Evolutionary conservation across 2,113 vertebrate species (phyloP), one percentile per base, ranked within the genome.

Genomic region (Astur gentilis): DNA sequence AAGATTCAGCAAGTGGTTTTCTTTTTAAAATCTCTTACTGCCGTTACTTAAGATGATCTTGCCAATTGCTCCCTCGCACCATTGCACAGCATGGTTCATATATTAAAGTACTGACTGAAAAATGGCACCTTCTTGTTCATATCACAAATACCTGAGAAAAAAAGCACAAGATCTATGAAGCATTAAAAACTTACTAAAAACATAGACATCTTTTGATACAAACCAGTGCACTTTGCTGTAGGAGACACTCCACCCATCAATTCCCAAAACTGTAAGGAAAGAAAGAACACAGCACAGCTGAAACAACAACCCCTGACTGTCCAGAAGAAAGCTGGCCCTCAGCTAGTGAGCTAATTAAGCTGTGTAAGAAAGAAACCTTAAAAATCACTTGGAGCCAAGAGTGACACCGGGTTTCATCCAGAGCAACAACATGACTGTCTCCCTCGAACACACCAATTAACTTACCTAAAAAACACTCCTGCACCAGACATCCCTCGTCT

Each of bases 381-480:
- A 58, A 38, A 73, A 80, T 34, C 42, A 29, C 54, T 58, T 45
- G 31, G 11, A 73, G 38, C 17, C 11, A 11, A 55, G 16, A 40
- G 36, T 38, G 60, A 54, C 29, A 29, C 22, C 0, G 0, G 19
- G 20, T 65, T 89, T 64, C 45, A 45, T 22, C 14, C 40, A 45
- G 65, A 67, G 18, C 15, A 77, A 18, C 57, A 58, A 21, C 17
- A 27, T 9, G 8, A 50, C 15, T 45, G 32, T 26, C 44, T 75
- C 44, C 25, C 21, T 52, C 2, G 0, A 69, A 57, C 42, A 34
- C 16, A 58, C 8, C 1, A 0, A 34, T 75, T 69, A 32, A 0
- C 36, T 75, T 69, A 32, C 61, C n/a, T 70, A 14, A 65, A 75
- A 50, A 36, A 1, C 14, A 22, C 13, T 49, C 52, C 52, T 44